Base-by-base conservation (phyloP, 2,888 invertebrate genomes). In the Rotaria macrura region DNA sequence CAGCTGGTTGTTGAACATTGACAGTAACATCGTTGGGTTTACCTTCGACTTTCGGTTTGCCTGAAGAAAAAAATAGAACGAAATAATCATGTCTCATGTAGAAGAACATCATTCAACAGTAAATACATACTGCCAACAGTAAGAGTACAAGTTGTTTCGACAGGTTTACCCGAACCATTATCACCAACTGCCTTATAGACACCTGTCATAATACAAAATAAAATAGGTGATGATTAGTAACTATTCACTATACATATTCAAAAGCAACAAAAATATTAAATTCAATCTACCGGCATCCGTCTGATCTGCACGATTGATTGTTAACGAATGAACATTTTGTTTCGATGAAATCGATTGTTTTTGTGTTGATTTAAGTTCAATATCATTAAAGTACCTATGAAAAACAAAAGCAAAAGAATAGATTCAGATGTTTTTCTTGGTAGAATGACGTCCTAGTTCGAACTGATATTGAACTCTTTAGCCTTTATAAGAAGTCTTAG, bases 1-100 rank as follows among this genome's bases (percentile, higher is more conserved):
- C 55, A 34, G 86, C 86, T 40, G 84, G 47, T 86, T 86, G 72
- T 20, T 84, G 72, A n/a, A 84, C 85, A 54, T 84, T 85, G 23
- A 85, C 84, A 25, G 85, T 85, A 6, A 65, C 57, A 84, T 85
- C 84, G 43, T 47, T 29, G 29, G 84, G 47, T 84, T 85, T 85
- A 55, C 84, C 65, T 52, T 84, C 29, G n/a, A 85, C 49, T 84
- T 84, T 85, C n/a, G 79, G 79, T 43, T 79, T 79, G n/a, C 43
- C 79, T 79, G 17, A 7, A 47, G 5, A 47, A 17, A 12, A 20
- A 34, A 65, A 14, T 34, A 2, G 34, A 65, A 34, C 3, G 4
- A 43, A 65, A 0, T 23, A 23, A 52, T 52, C 23, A 52, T 23
- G n/a, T n/a, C n/a, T n/a, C n/a, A 52, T 52, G 49, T 6, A 52